Conservation (phyloP, 2,113 vertebrate species). For the Sialia sialis region DNA sequence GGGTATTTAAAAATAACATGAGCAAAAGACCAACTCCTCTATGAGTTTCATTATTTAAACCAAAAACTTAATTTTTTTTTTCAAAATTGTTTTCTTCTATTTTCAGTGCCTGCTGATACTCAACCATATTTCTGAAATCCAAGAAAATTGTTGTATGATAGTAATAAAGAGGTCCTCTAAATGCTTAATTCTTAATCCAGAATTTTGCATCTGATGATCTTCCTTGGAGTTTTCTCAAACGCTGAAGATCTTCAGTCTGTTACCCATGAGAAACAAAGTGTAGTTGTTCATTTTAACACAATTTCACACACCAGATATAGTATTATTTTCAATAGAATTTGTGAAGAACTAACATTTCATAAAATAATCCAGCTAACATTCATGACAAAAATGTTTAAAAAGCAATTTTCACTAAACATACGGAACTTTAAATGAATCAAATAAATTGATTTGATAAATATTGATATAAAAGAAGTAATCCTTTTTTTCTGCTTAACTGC, state of each 20-base stretch:
- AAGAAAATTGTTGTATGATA: not conserved
- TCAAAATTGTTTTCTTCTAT: not conserved
- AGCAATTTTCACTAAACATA: not conserved
- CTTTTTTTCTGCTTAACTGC: not conserved
- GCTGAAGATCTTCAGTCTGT: not conserved
- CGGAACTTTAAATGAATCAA: not conserved
- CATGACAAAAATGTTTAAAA: not conserved
- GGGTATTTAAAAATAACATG: not conserved
- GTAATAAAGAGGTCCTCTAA: fast-evolving
- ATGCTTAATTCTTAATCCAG: not conserved
- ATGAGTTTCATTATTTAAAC: not conserved
- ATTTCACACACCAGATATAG: not conserved
- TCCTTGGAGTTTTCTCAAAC: not conserved
- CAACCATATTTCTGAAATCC: not conserved
- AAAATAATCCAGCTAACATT: not conserved
- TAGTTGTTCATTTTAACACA: not conserved
- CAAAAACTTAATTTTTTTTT: not conserved
- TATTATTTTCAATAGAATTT: not conserved
- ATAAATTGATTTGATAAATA: not conserved
- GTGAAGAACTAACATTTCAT: not conserved
- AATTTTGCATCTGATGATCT: not conserved
- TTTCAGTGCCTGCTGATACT: not conserved
- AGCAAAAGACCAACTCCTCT: not conserved
- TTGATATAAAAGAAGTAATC: not conserved
- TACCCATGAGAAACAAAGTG: not conserved